phyloP scores from a whole-genome alignment of 2,888 invertebrate genomes.

The Tyria jacobaeae region DNA sequence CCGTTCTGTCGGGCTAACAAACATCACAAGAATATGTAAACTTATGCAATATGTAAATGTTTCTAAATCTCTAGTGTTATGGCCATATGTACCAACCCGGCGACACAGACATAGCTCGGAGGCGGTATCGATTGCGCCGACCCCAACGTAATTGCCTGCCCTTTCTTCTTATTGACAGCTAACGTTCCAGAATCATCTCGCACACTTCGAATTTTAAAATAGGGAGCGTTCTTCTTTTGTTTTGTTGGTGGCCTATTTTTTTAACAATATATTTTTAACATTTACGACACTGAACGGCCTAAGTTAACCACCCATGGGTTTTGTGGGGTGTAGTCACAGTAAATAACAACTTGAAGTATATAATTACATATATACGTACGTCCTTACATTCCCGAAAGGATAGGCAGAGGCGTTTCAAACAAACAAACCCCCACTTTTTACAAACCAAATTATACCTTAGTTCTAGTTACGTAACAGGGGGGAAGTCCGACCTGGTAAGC shows the following conservation, averaged over 20 bases:
- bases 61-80: slow-evolving; percentile 7
- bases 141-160: slow-evolving; percentile 71
- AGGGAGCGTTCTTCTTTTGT: slow-evolving; percentile 29
- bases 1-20: too few species aligned
- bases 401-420: too few species aligned
- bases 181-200: slow-evolving; percentile 55
- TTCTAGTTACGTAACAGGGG: too few species aligned
- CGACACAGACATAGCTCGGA: slow-evolving; percentile 57
- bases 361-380: too few species aligned
- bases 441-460: too few species aligned
- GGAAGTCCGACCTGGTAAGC: too few species aligned
- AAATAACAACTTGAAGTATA: too few species aligned
- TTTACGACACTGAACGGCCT: neutral
- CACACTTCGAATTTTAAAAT: slow-evolving; percentile 49
- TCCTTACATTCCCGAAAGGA: too few species aligned
- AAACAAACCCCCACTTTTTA: too few species aligned
- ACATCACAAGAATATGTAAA: too few species aligned
- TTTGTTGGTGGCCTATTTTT: slow-evolving; percentile 18
- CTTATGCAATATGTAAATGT: too few species aligned
- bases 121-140: slow-evolving; percentile 67
- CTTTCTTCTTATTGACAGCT: slow-evolving; percentile 73
- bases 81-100: slow-evolving; percentile 38
- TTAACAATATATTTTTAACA: slow-evolving; percentile 3
- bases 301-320: neutral
- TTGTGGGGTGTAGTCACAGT: too few species aligned